Conservation (phyloP, 92 coral and sea anemone genomes). For the Chrysogorgia sp. region DNA sequence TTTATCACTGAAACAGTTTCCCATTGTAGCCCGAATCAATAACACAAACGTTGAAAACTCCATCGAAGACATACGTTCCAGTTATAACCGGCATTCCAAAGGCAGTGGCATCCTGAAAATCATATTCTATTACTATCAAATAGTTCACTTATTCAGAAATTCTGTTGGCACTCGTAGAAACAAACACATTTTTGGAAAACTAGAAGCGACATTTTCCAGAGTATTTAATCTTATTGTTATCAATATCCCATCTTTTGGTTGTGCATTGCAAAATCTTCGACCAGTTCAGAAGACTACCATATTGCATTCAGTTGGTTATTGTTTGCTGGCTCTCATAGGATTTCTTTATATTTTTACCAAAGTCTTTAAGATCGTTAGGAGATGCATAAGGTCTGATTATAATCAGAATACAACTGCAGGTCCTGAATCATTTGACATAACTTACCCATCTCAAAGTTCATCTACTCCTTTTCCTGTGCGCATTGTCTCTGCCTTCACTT, state of each 20-base stretch:
- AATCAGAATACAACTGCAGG: background rate
- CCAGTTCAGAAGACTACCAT: constrained; percentile 14
- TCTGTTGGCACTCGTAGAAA: background rate
- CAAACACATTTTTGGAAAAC: background rate
- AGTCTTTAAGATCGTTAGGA: background rate
- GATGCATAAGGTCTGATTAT: background rate
- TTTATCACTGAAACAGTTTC: background rate
- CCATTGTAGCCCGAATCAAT: background rate
- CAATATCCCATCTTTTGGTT: background rate
- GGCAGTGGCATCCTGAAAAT: constrained; percentile 23
- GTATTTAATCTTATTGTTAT: constrained; percentile 4
- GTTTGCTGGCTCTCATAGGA: constrained; percentile 14
- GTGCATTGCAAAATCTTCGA: constrained; percentile 13
- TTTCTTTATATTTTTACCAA: background rate
- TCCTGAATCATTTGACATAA: background rate
- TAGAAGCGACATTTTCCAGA: background rate
- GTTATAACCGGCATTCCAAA: background rate
- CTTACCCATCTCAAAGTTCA: background rate
- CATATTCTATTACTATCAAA: constrained; percentile 36
- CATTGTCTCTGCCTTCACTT: constrained; percentile 33
- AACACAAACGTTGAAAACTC: background rate
- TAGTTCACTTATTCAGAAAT: constrained; percentile 6
- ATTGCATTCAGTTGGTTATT: constrained; percentile 24
- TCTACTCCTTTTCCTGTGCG: constrained; percentile 5
- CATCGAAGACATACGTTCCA: background rate